phyloP scores from a whole-genome alignment of 2,113 vertebrate species.

The Morone saxatilis region DNA sequence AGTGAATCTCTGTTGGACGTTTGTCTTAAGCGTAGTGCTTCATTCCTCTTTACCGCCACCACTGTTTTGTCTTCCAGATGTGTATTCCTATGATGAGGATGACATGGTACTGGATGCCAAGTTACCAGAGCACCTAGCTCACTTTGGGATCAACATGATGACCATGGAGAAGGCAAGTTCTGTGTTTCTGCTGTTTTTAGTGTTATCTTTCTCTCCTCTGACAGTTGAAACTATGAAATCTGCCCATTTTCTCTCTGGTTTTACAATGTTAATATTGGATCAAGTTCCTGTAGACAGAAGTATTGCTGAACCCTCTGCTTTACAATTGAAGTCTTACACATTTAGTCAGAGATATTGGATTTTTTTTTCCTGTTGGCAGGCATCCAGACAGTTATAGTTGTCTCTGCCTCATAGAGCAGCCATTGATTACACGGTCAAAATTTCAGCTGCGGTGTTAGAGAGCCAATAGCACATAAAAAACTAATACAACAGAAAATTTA shows the following conservation, averaged over 20 bases:
- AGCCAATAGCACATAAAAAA: background rate
- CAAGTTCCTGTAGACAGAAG: constrained; percentile 8
- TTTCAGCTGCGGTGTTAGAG: constrained; percentile 1
- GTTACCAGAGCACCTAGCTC: constrained; percentile 94
- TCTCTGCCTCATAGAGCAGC: constrained; percentile 29
- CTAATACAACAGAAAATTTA: background rate
- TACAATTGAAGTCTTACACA: constrained; percentile 6
- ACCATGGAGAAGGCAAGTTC: constrained; percentile 96
- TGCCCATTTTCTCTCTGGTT: background rate
- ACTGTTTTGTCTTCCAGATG: constrained; percentile 83
- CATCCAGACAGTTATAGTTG: constrained; percentile 27
- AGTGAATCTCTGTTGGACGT: background rate
- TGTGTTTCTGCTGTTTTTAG: background rate
- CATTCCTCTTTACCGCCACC: background rate
- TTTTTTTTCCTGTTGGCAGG: constrained; percentile 25
- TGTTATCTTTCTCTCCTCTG: background rate
- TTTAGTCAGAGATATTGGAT: constrained; percentile 25
- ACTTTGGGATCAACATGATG: constrained; percentile 99
- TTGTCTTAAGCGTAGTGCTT: background rate
- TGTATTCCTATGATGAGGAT: constrained; percentile 98
- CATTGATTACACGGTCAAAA: constrained; percentile 34
- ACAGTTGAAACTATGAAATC: background rate
- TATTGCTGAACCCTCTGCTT: constrained; percentile 19
- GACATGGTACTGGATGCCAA: constrained; percentile 98
- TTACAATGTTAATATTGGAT: background rate